Base-by-base conservation (phyloP, 2,797 vertebrate genomes). In the Esox lucius region DNA sequence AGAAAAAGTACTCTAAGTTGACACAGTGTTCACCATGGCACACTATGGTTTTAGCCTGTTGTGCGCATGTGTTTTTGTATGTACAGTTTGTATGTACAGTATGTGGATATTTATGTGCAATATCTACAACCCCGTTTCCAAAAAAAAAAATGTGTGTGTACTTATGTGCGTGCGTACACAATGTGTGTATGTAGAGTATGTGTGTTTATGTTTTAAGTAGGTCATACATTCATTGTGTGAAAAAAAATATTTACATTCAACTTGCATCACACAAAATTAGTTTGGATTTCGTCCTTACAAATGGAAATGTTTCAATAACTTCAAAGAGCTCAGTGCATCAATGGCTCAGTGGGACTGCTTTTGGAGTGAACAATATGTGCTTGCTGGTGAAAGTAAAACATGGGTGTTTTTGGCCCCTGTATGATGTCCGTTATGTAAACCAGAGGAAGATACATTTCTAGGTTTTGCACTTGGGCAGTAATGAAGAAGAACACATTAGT, bases 151-250 rank as follows among this genome's bases (percentile, higher is more conserved):
- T 65, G 62, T 65, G 62, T 68, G 35, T 68, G 6, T 33, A 31
- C 28, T 3, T 46, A 46, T 13, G 11, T 46, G 42, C 2, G 1
- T 46, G 12, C 6, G 12, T 46, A 46, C 42, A 46, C 9, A 46
- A 46, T 46, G 42, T 6, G 51, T 70, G 73, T 71, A 61, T 15
- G 72, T 53, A 35, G 7, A 48, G 49, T 61, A 53, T 24, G 70
- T 71, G 53, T 35, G 70, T 71, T 48, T 33, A 53, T 33, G 28
- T 13, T 15, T n/a, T 15, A 91, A 90, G 85, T 93, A 91, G 93
- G 92, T 93, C 91, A 93, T 82, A 80, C 84, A 91, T 89, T 88
- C 82, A 84, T 75, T 88, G 85, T 86, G 85, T 87, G 85, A 85
- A 90, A 87, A 88, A 91, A 88, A 84, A 82, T 83, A 90, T 91